Conservation (phyloP, 53 echinoderm and acorn worm genomes). For the Temnopleurus reevesii region DNA sequence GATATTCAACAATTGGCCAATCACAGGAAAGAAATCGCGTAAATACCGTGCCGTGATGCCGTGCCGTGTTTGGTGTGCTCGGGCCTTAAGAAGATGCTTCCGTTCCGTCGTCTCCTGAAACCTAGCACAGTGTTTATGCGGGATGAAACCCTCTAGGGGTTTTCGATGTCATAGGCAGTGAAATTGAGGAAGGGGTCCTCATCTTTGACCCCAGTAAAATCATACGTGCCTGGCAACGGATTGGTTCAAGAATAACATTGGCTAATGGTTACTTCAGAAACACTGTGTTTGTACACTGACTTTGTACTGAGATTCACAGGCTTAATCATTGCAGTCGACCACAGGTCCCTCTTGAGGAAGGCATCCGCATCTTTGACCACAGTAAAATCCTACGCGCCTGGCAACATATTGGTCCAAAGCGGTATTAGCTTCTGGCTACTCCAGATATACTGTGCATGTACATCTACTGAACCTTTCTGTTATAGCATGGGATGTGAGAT, state of each 20-base stretch:
- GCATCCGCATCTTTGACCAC: constrained; percentile 35
- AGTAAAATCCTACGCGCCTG: constrained; percentile 47
- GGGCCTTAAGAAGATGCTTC: constrained; percentile 54
- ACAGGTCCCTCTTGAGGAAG: constrained; percentile 32
- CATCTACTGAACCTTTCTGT: constrained; percentile 18
- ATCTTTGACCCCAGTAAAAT: constrained; percentile 47
- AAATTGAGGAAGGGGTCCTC: constrained; percentile 45
- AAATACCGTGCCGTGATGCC: too few relatives aligned
- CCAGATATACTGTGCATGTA: constrained; percentile 48
- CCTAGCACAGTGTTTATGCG: neutral
- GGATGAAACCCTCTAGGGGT: neutral
- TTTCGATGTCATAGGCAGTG: constrained; percentile 1
- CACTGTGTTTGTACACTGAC: constrained; percentile 40
- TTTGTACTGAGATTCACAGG: constrained; percentile 44
- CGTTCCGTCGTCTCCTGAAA: constrained; percentile 35
- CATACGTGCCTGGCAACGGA: constrained; percentile 52
- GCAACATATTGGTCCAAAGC: constrained; percentile 53
- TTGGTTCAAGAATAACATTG: constrained; percentile 46
- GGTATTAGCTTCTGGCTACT: constrained; percentile 56
- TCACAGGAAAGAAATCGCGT: too few relatives aligned
- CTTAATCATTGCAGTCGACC: constrained; percentile 42
- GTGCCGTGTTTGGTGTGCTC: too few relatives aligned
- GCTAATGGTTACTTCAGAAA: constrained; percentile 57
- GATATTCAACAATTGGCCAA: too few relatives aligned
- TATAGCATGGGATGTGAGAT: neutral